A percentile compares a stretch with the other conserved stretches of the same genome.
phyloP scores from a whole-genome alignment of 1,140 invertebrate species.

The Heliconius hermathena region DNA sequence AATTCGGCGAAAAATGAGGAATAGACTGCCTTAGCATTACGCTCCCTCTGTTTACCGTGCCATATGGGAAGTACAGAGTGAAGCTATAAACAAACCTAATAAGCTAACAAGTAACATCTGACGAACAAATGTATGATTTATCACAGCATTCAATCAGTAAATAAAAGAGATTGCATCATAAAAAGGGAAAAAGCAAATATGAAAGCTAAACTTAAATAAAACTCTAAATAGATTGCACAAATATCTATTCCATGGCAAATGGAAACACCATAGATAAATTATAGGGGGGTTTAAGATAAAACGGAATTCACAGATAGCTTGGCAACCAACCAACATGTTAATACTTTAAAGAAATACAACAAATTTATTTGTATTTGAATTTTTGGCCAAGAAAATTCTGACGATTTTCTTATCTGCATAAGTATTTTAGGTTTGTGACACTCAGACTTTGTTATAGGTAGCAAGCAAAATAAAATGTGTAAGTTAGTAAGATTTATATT shows the following conservation, averaged over 20 bases:
- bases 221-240: background rate
- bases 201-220: slow-evolving; percentile 6
- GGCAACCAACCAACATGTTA: slow-evolving; percentile 33
- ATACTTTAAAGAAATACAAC: slow-evolving; percentile 33
- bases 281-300: slow-evolving; percentile 19
- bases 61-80: too few species aligned
- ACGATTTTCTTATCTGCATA: slow-evolving; percentile 12
- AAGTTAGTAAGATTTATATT: slow-evolving; percentile 5
- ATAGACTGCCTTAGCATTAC: too few species aligned
- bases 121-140: background rate
- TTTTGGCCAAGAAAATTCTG: slow-evolving; percentile 14
- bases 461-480: slow-evolving; percentile 7
- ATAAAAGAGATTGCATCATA: background rate
- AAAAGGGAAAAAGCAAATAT: background rate
- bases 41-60: too few species aligned
- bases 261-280: slow-evolving; percentile 26
- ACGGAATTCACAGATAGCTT: slow-evolving; percentile 31
- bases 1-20: too few species aligned
- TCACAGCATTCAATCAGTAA: background rate
- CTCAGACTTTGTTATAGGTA: slow-evolving; percentile 12
- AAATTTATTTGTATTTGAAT: slow-evolving; percentile 18
- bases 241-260: slow-evolving; percentile 15
- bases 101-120: too few species aligned
- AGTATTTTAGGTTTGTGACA: slow-evolving; percentile 6
- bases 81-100: too few species aligned